These are phyloP conservation scores for Pseudomyrmex gracilis DNA, from an alignment of 1,140 invertebrate genomes.

Conservation along the genomic window DNA sequence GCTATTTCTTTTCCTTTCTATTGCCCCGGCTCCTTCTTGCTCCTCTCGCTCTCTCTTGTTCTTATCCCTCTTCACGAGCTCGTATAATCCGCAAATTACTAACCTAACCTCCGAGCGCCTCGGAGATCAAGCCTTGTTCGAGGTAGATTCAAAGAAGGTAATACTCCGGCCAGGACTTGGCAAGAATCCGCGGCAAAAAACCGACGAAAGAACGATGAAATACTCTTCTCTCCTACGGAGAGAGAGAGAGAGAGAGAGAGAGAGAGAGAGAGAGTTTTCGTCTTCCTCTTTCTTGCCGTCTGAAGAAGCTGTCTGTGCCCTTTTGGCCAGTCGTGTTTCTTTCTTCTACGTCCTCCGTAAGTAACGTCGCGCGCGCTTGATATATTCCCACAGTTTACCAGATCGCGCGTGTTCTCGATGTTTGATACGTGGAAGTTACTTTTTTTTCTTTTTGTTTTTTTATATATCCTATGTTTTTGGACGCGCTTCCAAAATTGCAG, in stretches of 20 bases:
- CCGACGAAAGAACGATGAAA: constrained; percentile 69
- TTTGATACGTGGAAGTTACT: constrained; percentile 24
- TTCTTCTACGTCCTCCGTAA: not conserved
- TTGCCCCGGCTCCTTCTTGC: not conserved
- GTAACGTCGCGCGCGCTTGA: not conserved
- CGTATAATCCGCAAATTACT: constrained; percentile 83
- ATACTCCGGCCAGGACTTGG: constrained; percentile 73
- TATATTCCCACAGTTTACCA: constrained; percentile 21
- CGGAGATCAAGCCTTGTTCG: constrained; percentile 80
- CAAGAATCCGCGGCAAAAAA: constrained; percentile 65
- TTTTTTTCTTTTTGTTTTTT: constrained; percentile 25
- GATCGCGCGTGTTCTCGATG: not conserved
- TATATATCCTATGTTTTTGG: not conserved
- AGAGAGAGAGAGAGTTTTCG: constrained; percentile 21
- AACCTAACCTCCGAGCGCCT: constrained; percentile 78
- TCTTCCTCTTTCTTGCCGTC: constrained; percentile 43
- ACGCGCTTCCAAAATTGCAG: constrained; percentile 8
- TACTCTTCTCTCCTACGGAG: constrained; percentile 60
- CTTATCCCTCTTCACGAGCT: constrained; percentile 35
- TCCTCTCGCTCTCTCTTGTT: not conserved
- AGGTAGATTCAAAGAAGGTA: constrained; percentile 78
- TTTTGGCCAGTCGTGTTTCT: constrained; percentile 43
- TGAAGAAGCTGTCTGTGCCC: not conserved
- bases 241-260: constrained; percentile 13
- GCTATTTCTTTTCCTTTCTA: constrained; percentile 39